phyloP scores from a whole-genome alignment of 2,888 invertebrate species.

The Melipona beecheii region DNA sequence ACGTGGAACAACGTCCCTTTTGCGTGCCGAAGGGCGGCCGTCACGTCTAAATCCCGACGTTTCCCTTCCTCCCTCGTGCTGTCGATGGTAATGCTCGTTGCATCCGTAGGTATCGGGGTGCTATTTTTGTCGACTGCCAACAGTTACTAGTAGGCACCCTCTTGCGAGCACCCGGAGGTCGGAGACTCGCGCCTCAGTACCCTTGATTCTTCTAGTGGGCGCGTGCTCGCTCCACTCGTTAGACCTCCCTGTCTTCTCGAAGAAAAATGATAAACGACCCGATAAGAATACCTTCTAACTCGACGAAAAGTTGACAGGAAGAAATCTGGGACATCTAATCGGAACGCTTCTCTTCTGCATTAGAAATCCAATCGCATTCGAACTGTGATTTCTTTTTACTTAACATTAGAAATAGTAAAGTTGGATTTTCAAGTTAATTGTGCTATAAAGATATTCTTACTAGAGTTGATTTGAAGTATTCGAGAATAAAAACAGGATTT shows the following conservation, averaged over 20 bases:
- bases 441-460: neutral
- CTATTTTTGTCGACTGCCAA: conserved; percentile 76
- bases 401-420: neutral
- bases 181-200: conserved; percentile 25
- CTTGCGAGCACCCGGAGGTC: conserved; percentile 69
- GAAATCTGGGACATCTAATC: neutral
- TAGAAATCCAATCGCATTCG: neutral
- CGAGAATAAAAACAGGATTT: too few relatives aligned
- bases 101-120: conserved; percentile 57
- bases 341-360: neutral
- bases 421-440: neutral
- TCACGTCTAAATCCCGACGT: conserved; percentile 64
- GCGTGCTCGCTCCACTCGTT: conserved; percentile 41
- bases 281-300: conserved; percentile 39
- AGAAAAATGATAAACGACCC: conserved; percentile 41
- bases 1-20: conserved; percentile 51
- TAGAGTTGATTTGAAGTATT: neutral
- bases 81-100: conserved; percentile 62
- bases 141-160: conserved; percentile 70
- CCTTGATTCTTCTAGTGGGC: conserved; percentile 19
- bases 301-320: conserved; percentile 2
- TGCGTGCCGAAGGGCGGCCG: conserved; percentile 50
- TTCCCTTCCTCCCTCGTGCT: conserved; percentile 36
- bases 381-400: neutral
- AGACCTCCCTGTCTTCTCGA: conserved; percentile 16